Percentiles rank a stretch among this genome's conserved stretches.
These are phyloP conservation scores for Tinamus major DNA, from an alignment of 2,797 vertebrate species.

Conservation along the genomic window DNA sequence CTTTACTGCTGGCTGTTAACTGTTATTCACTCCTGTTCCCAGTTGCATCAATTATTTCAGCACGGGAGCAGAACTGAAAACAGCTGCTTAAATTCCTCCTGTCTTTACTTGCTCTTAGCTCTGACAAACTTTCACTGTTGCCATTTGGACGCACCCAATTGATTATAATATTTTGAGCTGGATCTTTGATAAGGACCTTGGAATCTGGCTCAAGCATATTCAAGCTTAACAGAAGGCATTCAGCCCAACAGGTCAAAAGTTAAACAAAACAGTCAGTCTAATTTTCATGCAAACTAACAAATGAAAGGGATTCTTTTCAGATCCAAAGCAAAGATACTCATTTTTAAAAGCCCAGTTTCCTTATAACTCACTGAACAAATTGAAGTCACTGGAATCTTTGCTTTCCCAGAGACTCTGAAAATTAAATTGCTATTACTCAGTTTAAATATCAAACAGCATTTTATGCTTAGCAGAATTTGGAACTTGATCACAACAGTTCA, in stretches of 20 bases:
- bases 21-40: neutral
- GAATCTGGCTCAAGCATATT: conserved; percentile 40
- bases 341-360: conserved; percentile 14
- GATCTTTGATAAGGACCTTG: conserved; percentile 52
- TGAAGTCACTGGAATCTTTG: neutral
- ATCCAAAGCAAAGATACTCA: conserved; percentile 13
- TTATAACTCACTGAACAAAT: neutral
- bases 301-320: conserved; percentile 49
- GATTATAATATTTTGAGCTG: conserved; percentile 47
- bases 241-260: conserved; percentile 45
- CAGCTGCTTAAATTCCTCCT: conserved; percentile 35
- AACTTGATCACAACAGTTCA: conserved; percentile 63
- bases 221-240: neutral
- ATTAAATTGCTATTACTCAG: conserved; percentile 29
- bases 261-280: conserved; percentile 48
- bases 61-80: neutral
- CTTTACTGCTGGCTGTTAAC: neutral
- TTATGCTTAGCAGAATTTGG: conserved; percentile 61
- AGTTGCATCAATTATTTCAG: conserved; percentile 47
- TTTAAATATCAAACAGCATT: conserved; percentile 50
- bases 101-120: conserved; percentile 57
- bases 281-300: conserved; percentile 63
- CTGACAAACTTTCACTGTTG: conserved; percentile 32
- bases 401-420: conserved; percentile 23
- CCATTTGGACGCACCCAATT: conserved; percentile 31